These are phyloP conservation scores for Ovis canadensis DNA, from an alignment of 2,113 vertebrate genomes.

Conservation along the genomic window DNA sequence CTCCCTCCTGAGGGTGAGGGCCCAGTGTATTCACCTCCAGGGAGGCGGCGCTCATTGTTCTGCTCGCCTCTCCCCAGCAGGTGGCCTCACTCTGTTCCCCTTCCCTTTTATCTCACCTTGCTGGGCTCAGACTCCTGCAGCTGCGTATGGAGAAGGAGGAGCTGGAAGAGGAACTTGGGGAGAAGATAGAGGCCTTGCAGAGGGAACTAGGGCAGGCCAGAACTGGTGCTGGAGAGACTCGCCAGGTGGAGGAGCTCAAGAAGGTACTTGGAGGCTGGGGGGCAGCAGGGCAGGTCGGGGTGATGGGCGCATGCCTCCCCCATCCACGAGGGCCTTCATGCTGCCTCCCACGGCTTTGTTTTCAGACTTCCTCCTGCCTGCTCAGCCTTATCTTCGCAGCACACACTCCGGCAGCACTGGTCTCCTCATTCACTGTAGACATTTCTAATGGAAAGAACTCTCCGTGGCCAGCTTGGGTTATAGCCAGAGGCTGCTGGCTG, in stretches of 20 bases:
- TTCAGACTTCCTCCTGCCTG: background rate
- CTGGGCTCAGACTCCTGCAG: conserved; percentile 86
- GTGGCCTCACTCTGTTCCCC: background rate
- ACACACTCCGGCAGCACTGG: background rate
- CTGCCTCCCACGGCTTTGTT: background rate
- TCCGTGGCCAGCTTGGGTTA: background rate
- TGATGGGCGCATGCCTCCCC: background rate
- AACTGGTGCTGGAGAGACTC: conserved; percentile 63
- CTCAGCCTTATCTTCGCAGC: background rate
- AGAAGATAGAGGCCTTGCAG: conserved; percentile 83
- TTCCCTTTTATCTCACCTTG: background rate
- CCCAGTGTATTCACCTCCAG: background rate
- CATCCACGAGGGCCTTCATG: fast-evolving
- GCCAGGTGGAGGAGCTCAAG: conserved; percentile 77
- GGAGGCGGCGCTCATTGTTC: background rate
- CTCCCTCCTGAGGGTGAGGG: background rate
- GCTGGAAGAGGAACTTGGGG: conserved; percentile 90
- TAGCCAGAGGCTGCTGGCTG: background rate
- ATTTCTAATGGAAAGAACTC: background rate
- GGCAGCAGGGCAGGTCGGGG: background rate
- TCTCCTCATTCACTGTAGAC: background rate
- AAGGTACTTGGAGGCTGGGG: conserved; percentile 66
- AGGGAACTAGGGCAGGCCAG: conserved; percentile 78
- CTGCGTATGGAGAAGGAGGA: conserved; percentile 94
- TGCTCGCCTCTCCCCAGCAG: background rate